Evolutionary conservation across 2,113 vertebrate species (phyloP).

Genomic region (Dromas ardeola): DNA sequence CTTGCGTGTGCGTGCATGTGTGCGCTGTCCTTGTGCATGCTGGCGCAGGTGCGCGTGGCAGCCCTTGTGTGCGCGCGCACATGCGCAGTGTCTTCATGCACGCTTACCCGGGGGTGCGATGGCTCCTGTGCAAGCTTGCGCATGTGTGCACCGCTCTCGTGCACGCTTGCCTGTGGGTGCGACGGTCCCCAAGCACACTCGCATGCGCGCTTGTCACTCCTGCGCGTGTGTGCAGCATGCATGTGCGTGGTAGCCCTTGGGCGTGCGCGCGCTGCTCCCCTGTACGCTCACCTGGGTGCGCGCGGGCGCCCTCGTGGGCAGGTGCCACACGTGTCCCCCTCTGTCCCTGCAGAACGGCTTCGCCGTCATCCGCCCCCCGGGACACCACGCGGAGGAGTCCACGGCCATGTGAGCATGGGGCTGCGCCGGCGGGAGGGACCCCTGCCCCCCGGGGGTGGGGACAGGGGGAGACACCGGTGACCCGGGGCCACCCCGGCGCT

Average conservation of each 20-base stretch:
- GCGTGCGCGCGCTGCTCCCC: background rate
- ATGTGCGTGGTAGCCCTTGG: accelerated
- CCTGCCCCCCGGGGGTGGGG: too few species aligned
- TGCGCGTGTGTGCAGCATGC: accelerated
- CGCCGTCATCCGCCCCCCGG: constrained; percentile 86
- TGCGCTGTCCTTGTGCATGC: too few species aligned
- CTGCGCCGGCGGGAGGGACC: background rate
- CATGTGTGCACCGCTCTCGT: background rate
- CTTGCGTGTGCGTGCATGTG: too few species aligned
- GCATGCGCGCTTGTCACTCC: accelerated
- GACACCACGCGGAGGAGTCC: constrained; percentile 89
- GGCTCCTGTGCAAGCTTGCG: background rate
- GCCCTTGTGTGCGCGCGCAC: too few species aligned
- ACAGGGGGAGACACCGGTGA: background rate
- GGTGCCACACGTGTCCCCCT: background rate
- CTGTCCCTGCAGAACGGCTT: constrained; percentile 82
- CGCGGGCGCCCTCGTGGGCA: accelerated
- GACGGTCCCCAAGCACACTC: background rate
- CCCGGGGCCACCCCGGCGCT: accelerated
- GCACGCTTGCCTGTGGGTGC: background rate
- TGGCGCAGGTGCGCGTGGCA: too few species aligned
- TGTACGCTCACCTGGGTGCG: accelerated
- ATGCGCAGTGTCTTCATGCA: too few species aligned
- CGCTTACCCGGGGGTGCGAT: too few species aligned
- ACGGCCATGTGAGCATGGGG: constrained; percentile 83